Evolutionary conservation across 2,797 vertebrate genomes (phyloP).

Genomic region (Odontamblyopus rebecca): DNA sequence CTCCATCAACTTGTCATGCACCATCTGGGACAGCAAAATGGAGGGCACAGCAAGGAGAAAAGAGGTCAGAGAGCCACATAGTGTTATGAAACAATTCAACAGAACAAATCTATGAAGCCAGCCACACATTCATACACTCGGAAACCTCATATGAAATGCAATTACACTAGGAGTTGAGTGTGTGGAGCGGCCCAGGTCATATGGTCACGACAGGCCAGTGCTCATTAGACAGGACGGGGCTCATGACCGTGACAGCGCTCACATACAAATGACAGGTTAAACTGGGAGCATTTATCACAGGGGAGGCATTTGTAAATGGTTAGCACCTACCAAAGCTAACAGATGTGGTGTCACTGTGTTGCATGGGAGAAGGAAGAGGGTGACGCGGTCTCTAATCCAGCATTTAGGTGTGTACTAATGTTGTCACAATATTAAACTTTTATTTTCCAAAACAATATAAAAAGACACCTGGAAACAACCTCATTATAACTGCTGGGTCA

Average conservation of each 20-base stretch:
- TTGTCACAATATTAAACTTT: too few relatives aligned
- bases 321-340: too few relatives aligned
- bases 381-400: too few relatives aligned
- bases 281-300: background rate
- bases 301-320: too few relatives aligned
- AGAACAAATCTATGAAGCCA: conserved; percentile 21
- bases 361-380: too few relatives aligned
- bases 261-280: background rate
- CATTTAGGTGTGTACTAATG: too few relatives aligned
- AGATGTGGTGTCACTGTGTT: too few relatives aligned
- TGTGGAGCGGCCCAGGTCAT: conserved; percentile 16
- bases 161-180: conserved; percentile 17
- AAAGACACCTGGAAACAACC: too few relatives aligned
- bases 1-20: conserved; percentile 25
- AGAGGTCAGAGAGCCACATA: conserved; percentile 19
- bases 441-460: too few relatives aligned
- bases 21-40: conserved; percentile 26
- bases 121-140: conserved; percentile 4
- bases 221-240: conserved; percentile 13
- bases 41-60: conserved; percentile 19
- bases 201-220: conserved; percentile 31
- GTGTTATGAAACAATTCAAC: conserved; percentile 37
- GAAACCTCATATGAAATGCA: conserved; percentile 27
- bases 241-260: conserved; percentile 11
- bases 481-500: too few relatives aligned